Evolutionary conservation across 2,888 invertebrate species (phyloP), one percentile per base, ranked within the genome.

Genomic region (Tinea semifulvella): DNA sequence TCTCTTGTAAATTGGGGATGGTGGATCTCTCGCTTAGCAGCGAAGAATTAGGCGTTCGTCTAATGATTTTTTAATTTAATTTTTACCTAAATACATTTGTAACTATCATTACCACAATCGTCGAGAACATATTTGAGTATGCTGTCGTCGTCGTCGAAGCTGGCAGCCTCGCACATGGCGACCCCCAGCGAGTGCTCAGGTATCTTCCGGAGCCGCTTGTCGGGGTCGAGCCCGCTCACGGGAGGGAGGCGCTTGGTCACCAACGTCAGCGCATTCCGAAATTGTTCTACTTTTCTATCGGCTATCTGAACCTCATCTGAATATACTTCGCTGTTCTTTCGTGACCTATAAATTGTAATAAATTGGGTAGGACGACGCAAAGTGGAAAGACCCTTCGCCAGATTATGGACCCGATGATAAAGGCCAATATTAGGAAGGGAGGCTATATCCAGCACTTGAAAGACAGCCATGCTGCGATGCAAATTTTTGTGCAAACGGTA

Each of bases 271-370:
- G 90, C 89, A 64, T 86, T 85, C 53, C 88, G 84, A 40, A 94
- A 86, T 55, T 88, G 86, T 52, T 94, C 94, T 7, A 94, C 91
- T 63, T 90, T 87, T 55, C 88, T 87, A 59, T 94, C 94, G 10
- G 92, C 92, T 48, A 85, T 86, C 67, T 90, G 88, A 45, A 94
- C 79, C 68, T 94, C 93, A 73, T 93, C 91, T 48, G 91, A 88
- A 44, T 94, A 73, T 10, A 88, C 88, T 70, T 94, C 92, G 14
- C 89, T 88, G 72, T 91, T 89, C 53, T 89, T 93, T 51, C 92
- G 93, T 60, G 91, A 89, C 77, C 94, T 94, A 65, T n/a, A 31
- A 22, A 7, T n/a, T n/a, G n/a, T n/a, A n/a, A n/a, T n/a, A n/a
- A n/a, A n/a, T n/a, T n/a, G n/a, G n/a, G n/a, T n/a, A n/a, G n/a